These are phyloP conservation scores for Odontomyia ornata DNA, from an alignment of 2,888 invertebrate genomes.

Conservation along the genomic window DNA sequence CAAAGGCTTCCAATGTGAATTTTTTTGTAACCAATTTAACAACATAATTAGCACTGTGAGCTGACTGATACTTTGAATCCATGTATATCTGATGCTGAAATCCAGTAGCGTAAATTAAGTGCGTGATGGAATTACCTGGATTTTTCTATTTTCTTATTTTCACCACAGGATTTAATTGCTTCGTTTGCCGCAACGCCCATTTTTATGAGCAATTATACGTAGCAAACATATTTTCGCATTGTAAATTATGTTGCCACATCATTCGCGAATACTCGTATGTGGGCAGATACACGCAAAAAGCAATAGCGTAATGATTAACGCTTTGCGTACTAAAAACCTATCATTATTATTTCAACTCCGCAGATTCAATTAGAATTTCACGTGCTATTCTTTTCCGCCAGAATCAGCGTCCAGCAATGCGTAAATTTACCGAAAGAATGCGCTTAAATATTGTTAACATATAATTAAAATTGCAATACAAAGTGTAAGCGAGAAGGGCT, in stretches of 20 bases:
- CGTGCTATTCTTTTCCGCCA: neutral
- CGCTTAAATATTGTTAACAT: conserved; percentile 15
- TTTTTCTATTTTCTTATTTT: neutral
- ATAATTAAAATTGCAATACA: conserved; percentile 13
- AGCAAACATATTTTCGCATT: conserved; percentile 1
- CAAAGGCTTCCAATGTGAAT: too few relatives aligned
- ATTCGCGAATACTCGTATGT: neutral
- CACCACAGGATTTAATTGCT: neutral
- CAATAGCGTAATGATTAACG: neutral
- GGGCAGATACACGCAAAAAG: neutral
- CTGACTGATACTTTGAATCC: neutral
- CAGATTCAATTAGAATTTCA: conserved; percentile 24
- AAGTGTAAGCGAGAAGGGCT: neutral
- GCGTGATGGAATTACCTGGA: neutral
- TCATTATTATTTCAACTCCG: conserved; percentile 11
- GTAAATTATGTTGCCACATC: neutral
- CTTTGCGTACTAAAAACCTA: conserved; percentile 13
- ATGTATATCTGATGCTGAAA: neutral
- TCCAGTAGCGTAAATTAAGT: conserved; percentile 27
- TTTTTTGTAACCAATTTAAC: neutral
- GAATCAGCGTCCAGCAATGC: conserved; percentile 15
- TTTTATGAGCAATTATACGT: neutral
- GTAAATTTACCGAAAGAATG: conserved; percentile 36
- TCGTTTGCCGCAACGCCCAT: neutral
- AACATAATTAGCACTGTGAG: neutral